Conservation (phyloP, 2,113 vertebrate species). For the Ondatra zibethicus region DNA sequence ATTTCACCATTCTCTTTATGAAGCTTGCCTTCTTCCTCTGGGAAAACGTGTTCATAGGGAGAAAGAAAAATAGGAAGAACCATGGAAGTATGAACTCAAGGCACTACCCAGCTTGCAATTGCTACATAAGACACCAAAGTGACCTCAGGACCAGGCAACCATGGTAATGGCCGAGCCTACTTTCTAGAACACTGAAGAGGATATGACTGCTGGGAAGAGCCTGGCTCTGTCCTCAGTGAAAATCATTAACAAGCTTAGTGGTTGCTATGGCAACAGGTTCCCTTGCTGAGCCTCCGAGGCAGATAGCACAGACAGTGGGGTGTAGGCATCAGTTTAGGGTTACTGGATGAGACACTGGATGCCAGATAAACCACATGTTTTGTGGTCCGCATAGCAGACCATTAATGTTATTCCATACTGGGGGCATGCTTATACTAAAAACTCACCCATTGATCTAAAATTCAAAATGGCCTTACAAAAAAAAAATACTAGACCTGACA, state of each 20-base stretch:
- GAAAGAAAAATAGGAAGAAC: not conserved
- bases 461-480: not conserved
- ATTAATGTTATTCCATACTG: not conserved
- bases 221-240: not conserved
- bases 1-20: not conserved
- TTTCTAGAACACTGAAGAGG: slow-evolving; percentile 10
- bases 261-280: not conserved
- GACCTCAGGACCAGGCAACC: not conserved
- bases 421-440: not conserved
- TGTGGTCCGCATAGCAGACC: not conserved
- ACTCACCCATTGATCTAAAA: not conserved
- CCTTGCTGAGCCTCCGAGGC: not conserved
- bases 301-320: not conserved
- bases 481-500: not conserved
- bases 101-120: fast-evolving
- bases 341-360: not conserved
- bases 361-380: not conserved
- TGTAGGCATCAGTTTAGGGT: not conserved
- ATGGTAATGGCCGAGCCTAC: not conserved
- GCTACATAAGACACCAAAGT: not conserved
- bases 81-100: not conserved
- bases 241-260: not conserved
- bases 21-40: not conserved
- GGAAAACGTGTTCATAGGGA: not conserved
- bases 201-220: not conserved